A percentile compares a stretch with the other conserved stretches of the same genome.
These are phyloP conservation scores for Tauraco hartlaubi DNA, from an alignment of 2,797 vertebrate genomes.

Conservation along the genomic window DNA sequence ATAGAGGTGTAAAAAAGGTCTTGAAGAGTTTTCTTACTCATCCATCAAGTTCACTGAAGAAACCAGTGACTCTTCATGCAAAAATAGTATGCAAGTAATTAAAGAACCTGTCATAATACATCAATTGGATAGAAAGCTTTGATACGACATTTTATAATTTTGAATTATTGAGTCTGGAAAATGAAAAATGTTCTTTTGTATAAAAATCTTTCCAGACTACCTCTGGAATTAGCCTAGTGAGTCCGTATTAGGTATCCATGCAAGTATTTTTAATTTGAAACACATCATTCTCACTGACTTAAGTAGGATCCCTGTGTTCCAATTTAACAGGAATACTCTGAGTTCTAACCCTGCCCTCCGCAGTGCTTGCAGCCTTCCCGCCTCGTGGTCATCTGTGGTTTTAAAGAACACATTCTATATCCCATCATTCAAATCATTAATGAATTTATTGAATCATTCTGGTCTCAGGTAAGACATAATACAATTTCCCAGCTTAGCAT, in stretches of 20 bases:
- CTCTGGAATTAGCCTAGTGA: not conserved
- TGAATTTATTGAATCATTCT: not conserved
- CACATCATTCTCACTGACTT: not conserved
- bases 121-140: not conserved
- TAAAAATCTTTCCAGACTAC: not conserved
- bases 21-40: not conserved
- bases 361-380: not conserved
- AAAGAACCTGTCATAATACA: not conserved
- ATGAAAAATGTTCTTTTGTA: not conserved
- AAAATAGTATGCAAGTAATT: not conserved
- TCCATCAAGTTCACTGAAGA: not conserved
- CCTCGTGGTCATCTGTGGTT: not conserved
- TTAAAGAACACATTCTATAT: not conserved
- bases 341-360: not conserved
- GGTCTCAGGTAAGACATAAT: not conserved
- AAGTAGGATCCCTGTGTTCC: not conserved
- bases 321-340: not conserved
- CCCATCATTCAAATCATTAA: not conserved
- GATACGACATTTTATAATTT: not conserved
- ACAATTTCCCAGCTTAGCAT: not conserved
- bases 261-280: not conserved
- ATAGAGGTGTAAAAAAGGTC: not conserved
- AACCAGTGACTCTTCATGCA: not conserved
- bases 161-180: not conserved
- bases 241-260: rapidly evolving